These are phyloP conservation scores for Drosophila chauvacae DNA, from an alignment of 1,140 invertebrate genomes.

Conservation along the genomic window DNA sequence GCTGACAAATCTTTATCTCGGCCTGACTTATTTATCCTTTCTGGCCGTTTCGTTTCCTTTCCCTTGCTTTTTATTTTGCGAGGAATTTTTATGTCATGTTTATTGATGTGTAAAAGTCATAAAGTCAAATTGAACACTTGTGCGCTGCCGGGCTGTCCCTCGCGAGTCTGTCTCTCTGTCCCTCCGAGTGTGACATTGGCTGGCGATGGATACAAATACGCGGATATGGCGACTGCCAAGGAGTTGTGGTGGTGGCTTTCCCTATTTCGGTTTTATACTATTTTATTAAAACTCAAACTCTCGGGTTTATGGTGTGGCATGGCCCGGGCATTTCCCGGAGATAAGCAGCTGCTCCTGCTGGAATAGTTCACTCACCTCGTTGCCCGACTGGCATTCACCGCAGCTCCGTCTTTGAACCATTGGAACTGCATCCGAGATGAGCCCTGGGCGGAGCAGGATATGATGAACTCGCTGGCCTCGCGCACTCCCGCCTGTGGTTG, in stretches of 20 bases:
- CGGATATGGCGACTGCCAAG: not conserved
- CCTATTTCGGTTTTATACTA: slow-evolving; percentile 37
- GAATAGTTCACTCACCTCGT: slow-evolving; percentile 86
- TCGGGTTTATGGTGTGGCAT: slow-evolving; percentile 6
- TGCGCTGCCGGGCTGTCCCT: slow-evolving; percentile 41
- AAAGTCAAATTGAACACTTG: slow-evolving; percentile 84
- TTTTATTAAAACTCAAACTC: slow-evolving; percentile 53
- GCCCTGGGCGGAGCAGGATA: slow-evolving; percentile 91
- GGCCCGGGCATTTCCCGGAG: not conserved
- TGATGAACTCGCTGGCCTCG: slow-evolving; percentile 90
- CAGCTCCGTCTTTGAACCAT: slow-evolving; percentile 92
- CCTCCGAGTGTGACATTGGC: slow-evolving; percentile 38
- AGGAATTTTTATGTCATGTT: slow-evolving; percentile 77
- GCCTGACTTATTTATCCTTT: slow-evolving; percentile 81
- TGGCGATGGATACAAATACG: not conserved
- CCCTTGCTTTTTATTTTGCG: slow-evolving; percentile 65
- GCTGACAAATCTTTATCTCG: slow-evolving; percentile 78
- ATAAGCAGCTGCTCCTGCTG: slow-evolving; percentile 26
- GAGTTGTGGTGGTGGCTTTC: not conserved
- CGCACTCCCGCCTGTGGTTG: slow-evolving; percentile 87
- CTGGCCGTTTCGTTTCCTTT: slow-evolving; percentile 68
- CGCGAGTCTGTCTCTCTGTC: slow-evolving; percentile 3
- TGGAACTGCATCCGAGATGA: slow-evolving; percentile 89
- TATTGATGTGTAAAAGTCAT: slow-evolving; percentile 84
- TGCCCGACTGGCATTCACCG: slow-evolving; percentile 89